phyloP scores from a whole-genome alignment of 2,113 vertebrate species.

The Mola mola region DNA sequence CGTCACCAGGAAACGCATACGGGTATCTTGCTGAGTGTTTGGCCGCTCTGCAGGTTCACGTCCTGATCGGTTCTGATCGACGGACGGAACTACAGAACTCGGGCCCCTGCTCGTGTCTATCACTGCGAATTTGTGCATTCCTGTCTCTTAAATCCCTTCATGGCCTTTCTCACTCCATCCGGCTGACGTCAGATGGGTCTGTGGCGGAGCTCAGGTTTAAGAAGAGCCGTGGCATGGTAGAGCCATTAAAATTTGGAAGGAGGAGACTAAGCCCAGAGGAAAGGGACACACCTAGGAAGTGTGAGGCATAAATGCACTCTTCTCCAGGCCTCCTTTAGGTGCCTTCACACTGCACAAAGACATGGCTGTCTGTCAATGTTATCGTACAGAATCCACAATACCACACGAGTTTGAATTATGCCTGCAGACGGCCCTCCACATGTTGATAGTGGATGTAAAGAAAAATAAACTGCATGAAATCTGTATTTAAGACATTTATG shows the following conservation, averaged over 20 bases:
- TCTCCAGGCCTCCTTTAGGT: conserved; percentile 27
- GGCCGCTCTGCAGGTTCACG: background rate
- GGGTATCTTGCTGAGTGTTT: conserved; percentile 6
- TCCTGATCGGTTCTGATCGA: conserved; percentile 40
- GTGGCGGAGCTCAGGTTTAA: conserved; percentile 42
- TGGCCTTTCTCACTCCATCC: background rate
- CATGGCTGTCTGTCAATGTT: conserved; percentile 32
- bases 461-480: conserved; percentile 41
- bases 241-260: conserved; percentile 58
- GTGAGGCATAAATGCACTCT: conserved; percentile 42
- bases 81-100: conserved; percentile 27
- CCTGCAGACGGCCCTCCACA: conserved; percentile 31
- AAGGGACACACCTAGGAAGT: conserved; percentile 55
- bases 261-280: conserved; percentile 21
- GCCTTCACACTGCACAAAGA: conserved; percentile 30
- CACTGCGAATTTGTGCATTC: no score
- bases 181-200: conserved; percentile 13
- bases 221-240: conserved; percentile 48
- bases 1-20: conserved; percentile 16
- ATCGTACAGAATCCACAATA: conserved; percentile 30
- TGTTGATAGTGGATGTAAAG: conserved; percentile 25
- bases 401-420: conserved; percentile 52
- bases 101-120: no score
- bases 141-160: conserved; percentile 5
- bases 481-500: conserved; percentile 39